Percentiles rank a stretch among this genome's conserved stretches.
Evolutionary conservation across 2,113 vertebrate species (phyloP).

Genomic region (Cryptotis parvus): DNA sequence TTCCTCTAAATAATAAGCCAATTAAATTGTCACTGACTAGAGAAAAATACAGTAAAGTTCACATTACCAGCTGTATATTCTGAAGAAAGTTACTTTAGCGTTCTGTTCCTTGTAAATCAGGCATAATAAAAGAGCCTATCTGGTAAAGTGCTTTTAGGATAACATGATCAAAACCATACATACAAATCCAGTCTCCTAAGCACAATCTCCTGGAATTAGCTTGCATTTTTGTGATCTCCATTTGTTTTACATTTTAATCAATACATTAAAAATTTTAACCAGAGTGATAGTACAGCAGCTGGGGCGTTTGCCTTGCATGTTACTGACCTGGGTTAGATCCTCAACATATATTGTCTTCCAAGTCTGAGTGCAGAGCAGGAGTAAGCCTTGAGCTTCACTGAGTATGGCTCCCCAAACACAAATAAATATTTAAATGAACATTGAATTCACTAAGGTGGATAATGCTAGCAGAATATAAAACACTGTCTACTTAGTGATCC

Average conservation of each 20-base stretch:
- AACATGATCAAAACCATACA: not conserved
- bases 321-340: too few species aligned
- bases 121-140: not conserved
- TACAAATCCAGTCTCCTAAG: not conserved
- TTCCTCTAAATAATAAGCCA: not conserved
- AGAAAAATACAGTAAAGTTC: constrained; percentile 5
- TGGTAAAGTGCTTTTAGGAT: not conserved
- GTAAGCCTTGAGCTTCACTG: too few species aligned
- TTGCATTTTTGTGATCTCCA: not conserved
- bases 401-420: too few species aligned
- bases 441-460: not conserved
- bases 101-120: not conserved
- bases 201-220: constrained; percentile 6
- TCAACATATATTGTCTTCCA: too few species aligned
- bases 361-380: too few species aligned
- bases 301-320: too few species aligned
- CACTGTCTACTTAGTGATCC: not conserved
- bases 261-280: not conserved
- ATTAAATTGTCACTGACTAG: not conserved
- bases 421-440: not conserved
- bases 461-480: not conserved
- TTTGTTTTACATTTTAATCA: not conserved
- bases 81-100: not conserved
- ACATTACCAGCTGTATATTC: not conserved
- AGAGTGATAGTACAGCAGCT: too few species aligned